Evolutionary conservation across 2,797 vertebrate species (phyloP).

Genomic region (Cuculus canorus): DNA sequence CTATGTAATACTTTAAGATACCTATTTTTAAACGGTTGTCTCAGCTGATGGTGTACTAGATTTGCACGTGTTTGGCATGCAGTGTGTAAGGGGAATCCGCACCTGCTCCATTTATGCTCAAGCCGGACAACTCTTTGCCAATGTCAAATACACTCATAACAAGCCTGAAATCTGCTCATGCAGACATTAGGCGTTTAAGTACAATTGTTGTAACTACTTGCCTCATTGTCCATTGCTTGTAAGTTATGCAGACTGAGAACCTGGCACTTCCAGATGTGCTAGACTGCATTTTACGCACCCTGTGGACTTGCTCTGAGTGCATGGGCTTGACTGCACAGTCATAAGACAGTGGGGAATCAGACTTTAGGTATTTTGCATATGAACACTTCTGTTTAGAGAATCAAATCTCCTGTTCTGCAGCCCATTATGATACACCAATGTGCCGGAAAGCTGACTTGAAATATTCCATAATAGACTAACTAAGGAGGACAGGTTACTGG

Average conservation of each 20-base stretch:
- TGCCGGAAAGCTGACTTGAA: not conserved
- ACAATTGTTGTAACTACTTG: not conserved
- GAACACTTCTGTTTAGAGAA: not conserved
- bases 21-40: not conserved
- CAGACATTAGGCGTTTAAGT: fast-evolving
- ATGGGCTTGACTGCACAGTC: not conserved
- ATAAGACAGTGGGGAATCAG: not conserved
- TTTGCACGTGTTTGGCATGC: not conserved
- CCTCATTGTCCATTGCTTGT: not conserved
- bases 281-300: not conserved
- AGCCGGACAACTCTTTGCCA: not conserved
- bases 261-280: not conserved
- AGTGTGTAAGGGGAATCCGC: not conserved
- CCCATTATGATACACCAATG: fast-evolving
- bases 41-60: not conserved
- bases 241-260: not conserved
- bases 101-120: not conserved
- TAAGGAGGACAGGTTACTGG: fast-evolving
- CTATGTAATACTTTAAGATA: not conserved
- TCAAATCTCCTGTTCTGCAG: not conserved
- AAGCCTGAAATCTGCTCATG: not conserved
- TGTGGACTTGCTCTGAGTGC: not conserved
- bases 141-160: fast-evolving
- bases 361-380: not conserved
- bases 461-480: fast-evolving